These are phyloP conservation scores for Hypanus sabinus DNA, from an alignment of 2,113 vertebrate species.

Conservation along the genomic window DNA sequence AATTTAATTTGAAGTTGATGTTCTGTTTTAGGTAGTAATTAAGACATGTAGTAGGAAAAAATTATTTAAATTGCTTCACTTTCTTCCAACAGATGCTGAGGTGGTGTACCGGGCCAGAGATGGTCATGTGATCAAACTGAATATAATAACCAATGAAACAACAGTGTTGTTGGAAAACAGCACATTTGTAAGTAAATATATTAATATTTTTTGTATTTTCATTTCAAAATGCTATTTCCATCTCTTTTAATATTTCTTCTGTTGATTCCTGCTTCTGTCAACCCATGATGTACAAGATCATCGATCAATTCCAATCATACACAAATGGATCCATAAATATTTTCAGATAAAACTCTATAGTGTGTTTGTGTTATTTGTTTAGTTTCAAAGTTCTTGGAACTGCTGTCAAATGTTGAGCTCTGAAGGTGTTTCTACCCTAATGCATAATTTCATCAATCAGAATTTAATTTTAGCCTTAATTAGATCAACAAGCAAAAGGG, in stretches of 20 bases:
- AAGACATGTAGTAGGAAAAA: background rate
- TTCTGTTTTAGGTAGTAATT: background rate
- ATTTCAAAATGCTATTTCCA: background rate
- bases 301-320: background rate
- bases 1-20: background rate
- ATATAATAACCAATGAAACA: slow-evolving; percentile 78
- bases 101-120: slow-evolving; percentile 85
- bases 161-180: slow-evolving; percentile 79
- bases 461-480: too few species aligned
- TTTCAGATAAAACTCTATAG: background rate
- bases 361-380: background rate
- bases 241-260: background rate
- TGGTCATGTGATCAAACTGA: slow-evolving; percentile 87
- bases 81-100: slow-evolving; percentile 71
- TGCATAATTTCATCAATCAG: background rate
- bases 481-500: background rate
- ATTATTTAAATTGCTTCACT: slow-evolving; percentile 10
- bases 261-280: background rate
- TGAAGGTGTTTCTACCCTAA: background rate
- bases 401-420: background rate
- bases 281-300: background rate
- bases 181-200: slow-evolving; percentile 79
- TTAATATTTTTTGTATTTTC: background rate
- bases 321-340: too few species aligned
- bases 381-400: background rate